These are phyloP conservation scores for Mus spretus DNA, from an alignment of 2,797 vertebrate species.

Conservation along the genomic window DNA sequence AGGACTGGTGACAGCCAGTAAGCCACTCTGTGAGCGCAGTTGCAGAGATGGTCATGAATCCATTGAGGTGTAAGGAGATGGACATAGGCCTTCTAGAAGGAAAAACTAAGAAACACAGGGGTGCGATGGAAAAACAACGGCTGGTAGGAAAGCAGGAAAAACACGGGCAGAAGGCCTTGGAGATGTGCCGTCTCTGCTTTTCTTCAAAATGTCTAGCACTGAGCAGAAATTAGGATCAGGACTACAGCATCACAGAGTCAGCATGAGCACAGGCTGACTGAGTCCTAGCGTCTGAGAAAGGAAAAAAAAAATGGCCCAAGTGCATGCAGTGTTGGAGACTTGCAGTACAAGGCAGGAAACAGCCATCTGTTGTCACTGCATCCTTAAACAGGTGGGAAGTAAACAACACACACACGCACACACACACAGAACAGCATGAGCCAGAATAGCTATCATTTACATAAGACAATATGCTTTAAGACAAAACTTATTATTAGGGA, in stretches of 20 bases:
- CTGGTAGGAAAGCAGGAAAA: conserved; percentile 19
- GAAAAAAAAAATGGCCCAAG: background rate
- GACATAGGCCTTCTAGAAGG: background rate
- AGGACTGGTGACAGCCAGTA: background rate
- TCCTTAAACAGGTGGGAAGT: background rate
- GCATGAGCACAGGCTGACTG: background rate
- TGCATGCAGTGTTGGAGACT: background rate
- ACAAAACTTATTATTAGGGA: conserved; percentile 2
- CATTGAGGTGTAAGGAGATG: background rate
- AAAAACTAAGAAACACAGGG: background rate
- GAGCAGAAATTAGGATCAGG: background rate
- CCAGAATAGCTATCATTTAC: background rate
- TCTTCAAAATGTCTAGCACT: background rate
- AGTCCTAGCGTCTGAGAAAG: background rate
- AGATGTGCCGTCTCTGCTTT: background rate
- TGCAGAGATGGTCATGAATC: background rate
- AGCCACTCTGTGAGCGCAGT: background rate
- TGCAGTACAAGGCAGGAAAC: background rate
- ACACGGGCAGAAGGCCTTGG: background rate
- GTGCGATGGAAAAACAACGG: background rate
- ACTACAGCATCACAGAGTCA: background rate
- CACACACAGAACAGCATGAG: background rate
- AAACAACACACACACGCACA: background rate
- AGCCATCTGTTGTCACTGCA: background rate
- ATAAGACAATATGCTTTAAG: conserved; percentile 3